These are phyloP conservation scores for Girardinus metallicus DNA, from an alignment of 2,797 vertebrate genomes.

Conservation along the genomic window DNA sequence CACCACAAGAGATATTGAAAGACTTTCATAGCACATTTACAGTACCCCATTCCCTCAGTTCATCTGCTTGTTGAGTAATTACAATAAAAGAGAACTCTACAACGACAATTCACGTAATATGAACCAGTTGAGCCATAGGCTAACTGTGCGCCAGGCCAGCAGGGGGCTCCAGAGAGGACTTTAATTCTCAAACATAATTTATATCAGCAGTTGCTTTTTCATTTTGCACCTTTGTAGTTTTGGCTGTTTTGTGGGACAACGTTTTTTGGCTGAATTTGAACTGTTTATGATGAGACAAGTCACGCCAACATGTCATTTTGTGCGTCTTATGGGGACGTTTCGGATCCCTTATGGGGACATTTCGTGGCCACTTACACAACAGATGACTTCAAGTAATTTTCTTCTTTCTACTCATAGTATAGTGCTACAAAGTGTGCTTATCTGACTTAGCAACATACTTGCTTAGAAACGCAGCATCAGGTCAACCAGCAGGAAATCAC, in stretches of 20 bases:
- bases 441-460: background rate
- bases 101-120: slow-evolving; percentile 30
- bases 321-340: background rate
- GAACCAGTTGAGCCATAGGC: background rate
- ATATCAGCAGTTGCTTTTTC: background rate
- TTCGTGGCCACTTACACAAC: background rate
- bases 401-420: background rate
- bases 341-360: background rate
- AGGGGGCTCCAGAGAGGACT: background rate
- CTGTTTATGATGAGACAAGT: background rate
- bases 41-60: slow-evolving; percentile 53
- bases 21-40: slow-evolving; percentile 70
- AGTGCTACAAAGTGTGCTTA: background rate
- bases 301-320: background rate
- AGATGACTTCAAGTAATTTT: background rate
- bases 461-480: background rate
- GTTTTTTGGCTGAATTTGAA: background rate
- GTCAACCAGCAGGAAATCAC: background rate
- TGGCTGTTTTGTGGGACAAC: background rate
- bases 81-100: slow-evolving; percentile 35
- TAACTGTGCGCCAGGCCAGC: background rate
- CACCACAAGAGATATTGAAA: slow-evolving; percentile 74
- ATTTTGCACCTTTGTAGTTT: background rate
- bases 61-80: slow-evolving; percentile 74
- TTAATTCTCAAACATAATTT: background rate